Evolutionary conservation across 2,888 invertebrate genomes (phyloP), one percentile per base, ranked within the genome.

Genomic region (Cryptophagus acutangulus): DNA sequence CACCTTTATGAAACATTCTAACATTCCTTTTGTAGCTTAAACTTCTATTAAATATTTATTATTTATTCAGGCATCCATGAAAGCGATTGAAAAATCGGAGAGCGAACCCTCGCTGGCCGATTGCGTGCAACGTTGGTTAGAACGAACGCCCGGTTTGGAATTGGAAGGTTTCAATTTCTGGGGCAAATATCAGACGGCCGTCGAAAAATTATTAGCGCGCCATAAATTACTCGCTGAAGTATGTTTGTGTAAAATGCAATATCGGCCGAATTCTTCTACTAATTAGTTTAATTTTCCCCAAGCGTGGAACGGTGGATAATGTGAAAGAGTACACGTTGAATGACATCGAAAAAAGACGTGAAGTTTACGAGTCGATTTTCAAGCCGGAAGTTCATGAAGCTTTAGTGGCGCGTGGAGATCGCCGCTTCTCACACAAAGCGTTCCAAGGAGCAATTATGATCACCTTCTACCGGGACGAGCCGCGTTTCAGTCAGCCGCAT

Each of bases 361-460:
- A 90, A 55, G 82, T 89, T 1, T 96, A 92, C 70, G 84, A 88
- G 38, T 87, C 92, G 3, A 86, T 96, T 52, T 92, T 96, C 65
- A 87, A 93, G 63, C 81, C 82, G 2, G 76, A 78, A 0, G 82
- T 85, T 2, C 95, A 97, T 65, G 82, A 87, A 33, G 86, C 87
- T 0, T 73, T 94, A 17, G 77, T 92, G 0, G 78, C 83, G 1
- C 78, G 94, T 45, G 95, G 95, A 10, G 92, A 93, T 56, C 75
- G 94, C 40, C 72, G 94, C 46, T 81, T 99, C 54, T 87, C 88
- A 2, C 90, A 96, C 69, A 79, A 79, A 41, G 97, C 97, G 0
- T 73, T 97, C 37, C 94, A 96, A 65, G 99, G 97, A 2, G 97
- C 97, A 16, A 86, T 99, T 63, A 91, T 99, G 89, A 95, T 99